These are phyloP conservation scores for Hyposoter didymator DNA, from an alignment of 2,888 invertebrate species.

Conservation along the genomic window DNA sequence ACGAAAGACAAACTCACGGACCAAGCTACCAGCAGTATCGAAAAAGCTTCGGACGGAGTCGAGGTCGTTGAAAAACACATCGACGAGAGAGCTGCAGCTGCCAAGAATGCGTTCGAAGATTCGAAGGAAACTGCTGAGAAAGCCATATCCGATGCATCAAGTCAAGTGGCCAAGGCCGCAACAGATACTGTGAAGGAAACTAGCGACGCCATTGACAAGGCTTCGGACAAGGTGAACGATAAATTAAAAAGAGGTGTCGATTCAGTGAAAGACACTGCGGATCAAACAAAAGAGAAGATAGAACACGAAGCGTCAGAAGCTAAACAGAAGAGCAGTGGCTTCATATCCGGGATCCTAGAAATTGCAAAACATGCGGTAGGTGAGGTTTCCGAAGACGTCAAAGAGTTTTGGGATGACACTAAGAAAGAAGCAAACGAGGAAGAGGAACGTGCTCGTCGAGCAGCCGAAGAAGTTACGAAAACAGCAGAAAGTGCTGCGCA, in stretches of 20 bases:
- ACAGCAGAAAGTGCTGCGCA: conserved; percentile 65
- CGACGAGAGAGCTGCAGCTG: conserved; percentile 7
- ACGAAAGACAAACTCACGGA: conserved; percentile 66
- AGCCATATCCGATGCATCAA: conserved; percentile 35
- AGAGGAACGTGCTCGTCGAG: conserved; percentile 57
- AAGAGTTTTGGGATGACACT: conserved; percentile 71
- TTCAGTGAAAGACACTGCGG: conserved; percentile 53
- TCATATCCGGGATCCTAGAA: conserved; percentile 69
- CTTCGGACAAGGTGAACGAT: conserved; percentile 61
- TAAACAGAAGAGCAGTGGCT: conserved; percentile 67
- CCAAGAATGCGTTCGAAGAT: background rate
- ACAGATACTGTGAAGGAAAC: conserved; percentile 39
- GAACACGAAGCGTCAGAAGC: conserved; percentile 63
- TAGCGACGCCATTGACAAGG: conserved; percentile 34
- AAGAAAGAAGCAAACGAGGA: conserved; percentile 69
- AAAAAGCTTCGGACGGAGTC: conserved; percentile 59
- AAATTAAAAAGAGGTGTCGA: conserved; percentile 70
- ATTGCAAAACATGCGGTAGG: conserved; percentile 69
- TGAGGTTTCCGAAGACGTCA: conserved; percentile 70
- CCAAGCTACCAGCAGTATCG: conserved; percentile 38
- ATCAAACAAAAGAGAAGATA: conserved; percentile 49
- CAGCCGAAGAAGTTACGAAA: conserved; percentile 56
- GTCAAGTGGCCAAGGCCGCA: conserved; percentile 40
- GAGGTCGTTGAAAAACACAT: conserved; percentile 2
- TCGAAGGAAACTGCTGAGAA: conserved; percentile 18